Base-by-base conservation (phyloP, 1,140 invertebrate species). In the Nymphalis io region DNA sequence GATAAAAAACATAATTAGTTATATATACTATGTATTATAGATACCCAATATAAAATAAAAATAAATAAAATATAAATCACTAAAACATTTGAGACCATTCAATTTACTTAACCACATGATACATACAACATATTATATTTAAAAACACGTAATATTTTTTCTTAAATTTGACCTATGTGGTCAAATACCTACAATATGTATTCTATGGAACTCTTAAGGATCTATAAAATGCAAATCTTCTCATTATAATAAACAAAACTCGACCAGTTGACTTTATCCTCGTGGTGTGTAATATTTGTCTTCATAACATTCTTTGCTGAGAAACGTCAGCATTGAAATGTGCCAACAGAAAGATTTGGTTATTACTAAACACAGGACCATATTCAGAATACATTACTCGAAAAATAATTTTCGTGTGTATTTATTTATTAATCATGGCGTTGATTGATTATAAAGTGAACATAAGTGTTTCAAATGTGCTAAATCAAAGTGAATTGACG, bases 191-290 rank as follows among this genome's bases (percentile, higher is more conserved):
- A 33, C 27, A 20, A 20, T 11, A 51, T 15, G 61, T 33, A 13
- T 23, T 21, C 33, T 53, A 18, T 6, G 21, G 38, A 58, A 13
- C 59, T 20, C 13, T 33, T 1, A 46, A 65, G 72, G 81, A 85
- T 79, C 81, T 74, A 81, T 70, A 84, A 85, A 83, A 83, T 80
- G 76, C 75, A 81, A 84, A 85, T 73, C 27, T 48, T 60, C 70
- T 82, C 78, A 85, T 84, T 81, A 85, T 53, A 77, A 69, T 74
- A 83, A 81, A 83, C 74, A 82, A 81, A 82, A 80, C 75, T 73
- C 55, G 67, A 66, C 62, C 61, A 60, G 62, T 75, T 70, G 66
- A 64, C 65, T 70, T 80, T 79, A 80, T 78, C 75, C 75, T 80
- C 77, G 67, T 74, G 59, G 76, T 72, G 77, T 65, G 75, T 61